phyloP scores from a whole-genome alignment of 2,888 invertebrate genomes.

The Dolichomitus sp. region DNA sequence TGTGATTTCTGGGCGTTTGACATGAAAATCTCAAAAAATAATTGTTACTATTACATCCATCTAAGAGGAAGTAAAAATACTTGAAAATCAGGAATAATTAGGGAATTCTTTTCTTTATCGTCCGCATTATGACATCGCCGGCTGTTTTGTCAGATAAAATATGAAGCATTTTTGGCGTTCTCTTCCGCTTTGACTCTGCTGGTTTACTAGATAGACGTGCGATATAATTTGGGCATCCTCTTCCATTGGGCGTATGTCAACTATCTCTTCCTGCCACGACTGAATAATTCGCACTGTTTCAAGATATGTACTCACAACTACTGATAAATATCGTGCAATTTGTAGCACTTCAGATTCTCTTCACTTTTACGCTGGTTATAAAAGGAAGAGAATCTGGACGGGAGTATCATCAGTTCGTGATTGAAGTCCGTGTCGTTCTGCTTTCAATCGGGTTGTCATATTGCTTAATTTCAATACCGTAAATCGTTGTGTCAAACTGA shows the following conservation, averaged over 20 bases:
- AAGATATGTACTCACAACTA: background rate
- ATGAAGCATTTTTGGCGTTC: background rate
- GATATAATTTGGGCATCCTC: background rate
- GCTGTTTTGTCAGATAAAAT: background rate
- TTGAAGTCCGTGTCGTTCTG: background rate
- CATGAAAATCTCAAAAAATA: no score
- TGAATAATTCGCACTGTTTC: background rate
- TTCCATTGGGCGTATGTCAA: background rate
- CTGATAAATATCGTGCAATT: background rate
- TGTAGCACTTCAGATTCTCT: background rate
- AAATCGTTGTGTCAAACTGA: background rate
- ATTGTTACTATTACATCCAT: no score
- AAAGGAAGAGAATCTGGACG: background rate
- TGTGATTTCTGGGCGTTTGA: no score
- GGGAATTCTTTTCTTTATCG: no score
- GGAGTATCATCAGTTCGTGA: background rate
- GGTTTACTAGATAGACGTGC: background rate
- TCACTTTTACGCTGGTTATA: background rate
- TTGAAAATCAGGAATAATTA: no score
- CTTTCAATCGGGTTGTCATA: no score
- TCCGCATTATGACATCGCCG: background rate
- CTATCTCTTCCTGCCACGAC: background rate
- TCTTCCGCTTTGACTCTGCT: background rate
- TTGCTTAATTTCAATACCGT: background rate
- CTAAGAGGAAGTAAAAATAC: no score